Base-by-base conservation (phyloP, 2,797 vertebrate species). In the Echeneis naucrates region DNA sequence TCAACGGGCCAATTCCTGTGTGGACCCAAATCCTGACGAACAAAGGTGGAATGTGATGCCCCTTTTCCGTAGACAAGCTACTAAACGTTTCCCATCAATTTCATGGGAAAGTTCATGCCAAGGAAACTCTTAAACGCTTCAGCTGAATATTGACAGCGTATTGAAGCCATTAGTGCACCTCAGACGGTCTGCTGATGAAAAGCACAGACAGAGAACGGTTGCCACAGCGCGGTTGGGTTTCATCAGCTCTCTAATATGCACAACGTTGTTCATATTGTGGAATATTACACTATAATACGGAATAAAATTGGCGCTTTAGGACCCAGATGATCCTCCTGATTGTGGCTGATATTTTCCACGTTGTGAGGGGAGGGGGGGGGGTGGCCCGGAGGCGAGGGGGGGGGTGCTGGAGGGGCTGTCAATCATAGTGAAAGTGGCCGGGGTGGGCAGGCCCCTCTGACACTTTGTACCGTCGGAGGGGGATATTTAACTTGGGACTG, bases 401-500 rank as follows among this genome's bases (percentile, higher is more conserved):
- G 79, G 30, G 30, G n/a, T n/a, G n/a, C n/a, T 82, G 81, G 78
- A 79, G 78, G 72, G 72, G 90, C 86, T 92, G 94, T 93, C 92
- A 93, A 91, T 95, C 93, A 95, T 79, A 92, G 92, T 85, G 91
- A 94, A 93, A 95, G 91, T 92, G 92, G 91, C 87, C 88, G 87
- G 83, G 90, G 92, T 93, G 91, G 91, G 93, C 94, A 93, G 91
- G 87, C 82, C 91, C 87, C 85, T 86, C 80, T 94, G 90, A 94
- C 91, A 92, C 93, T 94, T 93, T 88, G 92, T 92, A 90, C 87
- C 86, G 90, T 88, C 87, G 87, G 92, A 92, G 91, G 90, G 91
- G 91, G 90, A 93, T 95, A 95, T 95, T 94, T 93, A 94, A 94
- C 92, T 94, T 92, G 93, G 93, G 92, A 92, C 86, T 87, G 91